phyloP scores from a whole-genome alignment of 2,888 invertebrate genomes.

The Eristalis arbustorum region DNA sequence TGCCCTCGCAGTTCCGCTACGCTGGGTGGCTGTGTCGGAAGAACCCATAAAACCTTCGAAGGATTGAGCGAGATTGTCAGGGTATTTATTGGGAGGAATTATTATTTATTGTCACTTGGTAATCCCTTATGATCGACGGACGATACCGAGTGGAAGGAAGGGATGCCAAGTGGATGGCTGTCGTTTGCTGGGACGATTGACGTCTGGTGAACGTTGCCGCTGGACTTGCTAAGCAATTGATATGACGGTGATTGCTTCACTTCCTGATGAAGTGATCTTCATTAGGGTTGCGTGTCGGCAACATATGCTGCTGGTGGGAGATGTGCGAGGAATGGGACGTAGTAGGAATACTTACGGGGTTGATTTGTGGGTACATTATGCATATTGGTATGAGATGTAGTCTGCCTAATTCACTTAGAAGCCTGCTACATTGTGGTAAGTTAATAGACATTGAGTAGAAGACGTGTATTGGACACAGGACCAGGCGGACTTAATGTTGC shows the following conservation, averaged over 20 bases:
- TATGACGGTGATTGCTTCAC: not conserved
- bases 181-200: not conserved
- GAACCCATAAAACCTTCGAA: conserved; percentile 19
- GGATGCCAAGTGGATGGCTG: not conserved
- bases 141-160: not conserved
- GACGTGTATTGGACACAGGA: too few species aligned
- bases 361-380: too few species aligned
- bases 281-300: not conserved
- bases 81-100: conserved; percentile 12
- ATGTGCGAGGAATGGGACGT: too few species aligned
- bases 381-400: too few species aligned
- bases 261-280: not conserved
- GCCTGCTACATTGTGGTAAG: too few species aligned
- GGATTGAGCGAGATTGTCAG: not conserved
- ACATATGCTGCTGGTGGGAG: not conserved
- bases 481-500: too few species aligned
- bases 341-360: too few species aligned
- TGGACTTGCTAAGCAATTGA: not conserved
- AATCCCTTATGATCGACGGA: conserved; percentile 19
- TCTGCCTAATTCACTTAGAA: too few species aligned
- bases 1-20: not conserved
- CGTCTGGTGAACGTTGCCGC: not conserved
- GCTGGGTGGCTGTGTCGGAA: not conserved
- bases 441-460: too few species aligned
- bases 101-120: conserved; percentile 35